Evolutionary conservation across 2,797 vertebrate species (phyloP).

Genomic region (Falco concolor): DNA sequence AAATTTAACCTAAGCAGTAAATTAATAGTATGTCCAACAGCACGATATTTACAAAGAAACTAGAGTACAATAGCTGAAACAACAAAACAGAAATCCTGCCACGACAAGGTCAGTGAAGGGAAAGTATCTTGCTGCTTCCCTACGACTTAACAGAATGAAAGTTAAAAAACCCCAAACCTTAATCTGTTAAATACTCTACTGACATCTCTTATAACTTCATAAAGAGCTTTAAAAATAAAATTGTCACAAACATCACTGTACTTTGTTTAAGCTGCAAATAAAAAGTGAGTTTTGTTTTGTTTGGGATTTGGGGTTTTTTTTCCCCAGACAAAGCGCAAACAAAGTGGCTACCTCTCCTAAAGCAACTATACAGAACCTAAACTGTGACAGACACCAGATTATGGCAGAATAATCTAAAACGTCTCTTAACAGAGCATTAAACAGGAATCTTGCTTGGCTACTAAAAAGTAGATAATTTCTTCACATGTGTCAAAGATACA

Average conservation of each 20-base stretch:
- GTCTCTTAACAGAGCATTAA: not conserved
- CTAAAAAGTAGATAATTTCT: not conserved
- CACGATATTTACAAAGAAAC: not conserved
- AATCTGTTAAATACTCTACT: not conserved
- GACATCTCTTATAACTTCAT: not conserved
- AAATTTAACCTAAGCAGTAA: not conserved
- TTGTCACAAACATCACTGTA: not conserved
- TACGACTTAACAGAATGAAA: not conserved
- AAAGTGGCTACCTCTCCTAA: not conserved
- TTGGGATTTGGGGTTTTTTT: not conserved
- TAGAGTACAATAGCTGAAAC: not conserved
- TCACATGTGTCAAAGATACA: not conserved
- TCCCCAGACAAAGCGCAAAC: not conserved
- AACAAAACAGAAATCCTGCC: not conserved
- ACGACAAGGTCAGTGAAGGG: not conserved
- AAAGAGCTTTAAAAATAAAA: not conserved
- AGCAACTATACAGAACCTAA: not conserved
- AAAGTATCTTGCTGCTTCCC: not conserved
- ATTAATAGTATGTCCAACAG: not conserved
- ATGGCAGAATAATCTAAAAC: not conserved
- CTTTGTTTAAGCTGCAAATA: not conserved
- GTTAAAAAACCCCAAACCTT: fast-evolving
- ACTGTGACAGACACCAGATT: not conserved
- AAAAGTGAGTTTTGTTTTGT: not conserved
- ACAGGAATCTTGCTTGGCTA: not conserved